Evolutionary conservation across 1,140 invertebrate species (phyloP), one percentile per base, ranked within the genome.

Genomic region (Acromyrmex echinatior): DNA sequence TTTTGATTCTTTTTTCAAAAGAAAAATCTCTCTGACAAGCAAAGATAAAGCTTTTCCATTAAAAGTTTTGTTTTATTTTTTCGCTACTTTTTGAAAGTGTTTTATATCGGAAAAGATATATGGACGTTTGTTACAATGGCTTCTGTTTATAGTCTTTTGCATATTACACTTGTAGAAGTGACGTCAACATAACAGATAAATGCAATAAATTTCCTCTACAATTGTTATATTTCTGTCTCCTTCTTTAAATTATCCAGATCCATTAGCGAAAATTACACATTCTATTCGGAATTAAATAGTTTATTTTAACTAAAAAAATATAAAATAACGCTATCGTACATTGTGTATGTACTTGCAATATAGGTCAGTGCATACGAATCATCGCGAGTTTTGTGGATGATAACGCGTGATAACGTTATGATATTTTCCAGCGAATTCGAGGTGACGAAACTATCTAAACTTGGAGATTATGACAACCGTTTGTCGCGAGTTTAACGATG

Each of bases 361-460:
- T 25, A 49, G 16, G 25, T 73, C 53, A 12, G 45, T 62, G 7
- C 28, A 6, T 76, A 25, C 7, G n/a, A 74, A 76, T 74, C 31
- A 25, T 51, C 14, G n/a, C 25, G 25, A 74, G 51, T 74, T 76
- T 84, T 60, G 53, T 39, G 53, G 35, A 74, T 62, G 70, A 18
- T 65, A 77, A 86, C 51, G 74, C 49, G 21, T 49, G 82, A 65
- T 87, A 74, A 70, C 76, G 68, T 78, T 58, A 35, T 70, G 76
- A 87, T 73, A 86, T 81, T 88, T 85, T 88, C 70, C 66, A 56
- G 39, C 25, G 68, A 76, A 86, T 77, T 71, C 82, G 62, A 78
- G 66, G 81, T 76, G 81, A 76, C 68, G 68, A 88, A 89, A 88
- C 81, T 90, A 90, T 90, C 89, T 87, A 90, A 90, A 90, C 88